Base-by-base conservation (phyloP, 2,113 vertebrate genomes). In the Corythornis madagascariensis region DNA sequence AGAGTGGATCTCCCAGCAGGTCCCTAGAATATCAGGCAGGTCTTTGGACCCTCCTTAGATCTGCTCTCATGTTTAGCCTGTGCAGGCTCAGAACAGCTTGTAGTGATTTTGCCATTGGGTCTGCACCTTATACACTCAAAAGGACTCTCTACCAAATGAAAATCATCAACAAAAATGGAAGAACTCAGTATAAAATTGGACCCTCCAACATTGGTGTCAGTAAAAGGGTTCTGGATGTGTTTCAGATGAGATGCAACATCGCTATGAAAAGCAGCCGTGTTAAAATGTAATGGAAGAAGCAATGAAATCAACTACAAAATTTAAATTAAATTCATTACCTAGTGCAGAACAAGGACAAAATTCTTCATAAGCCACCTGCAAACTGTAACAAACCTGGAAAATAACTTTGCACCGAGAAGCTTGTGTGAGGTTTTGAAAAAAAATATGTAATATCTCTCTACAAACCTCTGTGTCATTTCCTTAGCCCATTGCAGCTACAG, bases 381-480 rank as follows among this genome's bases (percentile, higher is more conserved):
- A 91, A 86, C 24, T 53, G 31, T 60, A 65, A 76, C 61, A 83
- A 78, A 84, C 33, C 29, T 75, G 29, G 40, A 88, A 86, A 89
- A 84, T 48, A 69, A 60, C 9, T 72, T 75, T 43, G 31, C 22
- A 71, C 29, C 1, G 3, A 52, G 56, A 74, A 80, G 3, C 6
- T 74, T 67, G 18, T 21, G 3, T 28, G 28, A 67, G 77, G 24
- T 81, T 88, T 74, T 20, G 29, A 63, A 79, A 77, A 83, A 83
- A 38, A 38, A 45, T 11, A 56, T 24, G 13, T 22, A 60, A 4
- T 79, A 28, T 80, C 50, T 72, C 18, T 71, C 43, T 33, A 28
- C 8, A 55, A 75, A 64, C 6, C 13, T 48, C 19, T 52, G 3
- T 52, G 15, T 66, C 48, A 47, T 40, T 33, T 90, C 61, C 53